A percentile compares a stretch with the other conserved stretches of the same genome.
phyloP scores from a whole-genome alignment of 2,113 vertebrate genomes.

The Uria aalge region DNA sequence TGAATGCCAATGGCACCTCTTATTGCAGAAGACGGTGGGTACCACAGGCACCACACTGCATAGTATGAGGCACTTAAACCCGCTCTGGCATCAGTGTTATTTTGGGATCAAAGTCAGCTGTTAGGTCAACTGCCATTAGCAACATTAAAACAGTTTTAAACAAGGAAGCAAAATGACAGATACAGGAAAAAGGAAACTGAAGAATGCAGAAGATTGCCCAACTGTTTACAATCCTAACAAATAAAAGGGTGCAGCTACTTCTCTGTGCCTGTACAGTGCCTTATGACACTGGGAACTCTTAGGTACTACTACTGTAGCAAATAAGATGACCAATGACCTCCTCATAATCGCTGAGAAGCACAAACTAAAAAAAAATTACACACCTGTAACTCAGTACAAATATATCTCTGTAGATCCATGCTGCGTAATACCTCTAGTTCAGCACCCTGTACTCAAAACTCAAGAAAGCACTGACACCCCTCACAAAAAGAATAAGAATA shows the following conservation, averaged over 20 bases:
- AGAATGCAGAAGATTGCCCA: neutral
- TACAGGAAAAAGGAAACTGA: constrained; percentile 14
- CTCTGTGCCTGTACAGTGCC: neutral
- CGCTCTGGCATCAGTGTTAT: neutral
- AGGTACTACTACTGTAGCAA: neutral
- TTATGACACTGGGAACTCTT: neutral
- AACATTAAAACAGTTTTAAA: neutral
- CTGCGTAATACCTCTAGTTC: neutral
- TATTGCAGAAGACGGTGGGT: neutral
- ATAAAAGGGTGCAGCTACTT: neutral
- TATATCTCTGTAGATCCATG: neutral
- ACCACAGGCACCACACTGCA: neutral
- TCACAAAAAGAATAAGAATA: neutral
- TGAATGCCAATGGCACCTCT: neutral
- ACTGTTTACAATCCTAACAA: neutral
- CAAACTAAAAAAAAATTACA: neutral
- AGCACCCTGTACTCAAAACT: neutral
- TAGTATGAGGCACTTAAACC: neutral
- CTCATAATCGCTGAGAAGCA: fast-evolving
- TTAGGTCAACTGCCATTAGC: neutral
- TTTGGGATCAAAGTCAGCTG: neutral
- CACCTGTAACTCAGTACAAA: neutral
- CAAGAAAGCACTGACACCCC: neutral
- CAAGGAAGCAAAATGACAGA: neutral
- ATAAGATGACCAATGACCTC: neutral